These are phyloP conservation scores for Apodemia hepburni DNA, from an alignment of 2,888 invertebrate genomes.

Conservation along the genomic window DNA sequence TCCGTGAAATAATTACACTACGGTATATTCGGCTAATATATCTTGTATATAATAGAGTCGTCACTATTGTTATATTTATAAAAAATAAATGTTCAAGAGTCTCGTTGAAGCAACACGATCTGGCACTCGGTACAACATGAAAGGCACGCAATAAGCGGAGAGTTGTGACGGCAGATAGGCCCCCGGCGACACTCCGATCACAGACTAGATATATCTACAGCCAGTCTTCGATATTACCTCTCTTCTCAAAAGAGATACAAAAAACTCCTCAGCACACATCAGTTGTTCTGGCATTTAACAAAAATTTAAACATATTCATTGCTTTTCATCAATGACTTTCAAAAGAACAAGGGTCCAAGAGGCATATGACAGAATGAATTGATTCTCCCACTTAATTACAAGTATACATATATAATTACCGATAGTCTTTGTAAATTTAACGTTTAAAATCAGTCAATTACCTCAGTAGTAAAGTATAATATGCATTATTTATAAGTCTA, in stretches of 20 bases:
- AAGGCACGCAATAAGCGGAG: conserved; percentile 79
- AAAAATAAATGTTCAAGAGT: conserved; percentile 27
- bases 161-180: conserved; percentile 72
- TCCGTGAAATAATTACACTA: conserved; percentile 15
- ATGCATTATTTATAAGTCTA: neutral
- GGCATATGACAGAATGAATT: no score
- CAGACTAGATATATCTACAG: conserved; percentile 76
- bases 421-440: neutral
- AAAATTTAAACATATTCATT: neutral
- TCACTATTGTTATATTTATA: conserved; percentile 22
- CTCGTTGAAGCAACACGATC: conserved; percentile 48
- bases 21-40: conserved; percentile 12
- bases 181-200: conserved; percentile 78
- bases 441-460: neutral
- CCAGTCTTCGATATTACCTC: conserved; percentile 72
- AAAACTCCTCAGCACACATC: conserved; percentile 31
- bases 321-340: no score
- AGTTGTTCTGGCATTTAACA: neutral
- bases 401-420: neutral
- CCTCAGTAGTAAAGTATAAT: neutral
- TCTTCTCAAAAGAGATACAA: conserved; percentile 53
- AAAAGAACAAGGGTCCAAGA: no score
- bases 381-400: neutral
- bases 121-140: conserved; percentile 67
- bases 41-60: conserved; percentile 8